Base-by-base conservation (phyloP, 1,140 invertebrate genomes). In the Cydia splendana region DNA sequence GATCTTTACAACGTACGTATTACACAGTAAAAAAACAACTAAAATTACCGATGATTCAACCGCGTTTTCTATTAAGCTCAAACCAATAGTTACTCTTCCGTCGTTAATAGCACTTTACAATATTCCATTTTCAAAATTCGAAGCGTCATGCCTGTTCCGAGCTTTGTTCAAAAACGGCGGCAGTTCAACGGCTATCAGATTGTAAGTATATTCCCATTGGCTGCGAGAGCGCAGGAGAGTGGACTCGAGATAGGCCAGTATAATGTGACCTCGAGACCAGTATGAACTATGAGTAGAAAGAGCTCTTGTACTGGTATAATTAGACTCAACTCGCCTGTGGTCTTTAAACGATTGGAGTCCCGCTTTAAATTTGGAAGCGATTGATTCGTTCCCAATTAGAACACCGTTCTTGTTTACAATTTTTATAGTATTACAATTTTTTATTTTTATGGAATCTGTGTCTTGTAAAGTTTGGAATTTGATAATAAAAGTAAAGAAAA, bases 71-170 rank as follows among this genome's bases (percentile, higher is more conserved):
- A 80, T 75, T 51, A 67, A 76, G 30, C 65, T 67, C 83, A 80
- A 81, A 83, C 81, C 80, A 86, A 87, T 85, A 89, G 83, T 86
- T 86, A 91, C 34, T 89, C 87, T 87, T 82, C 88, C 85, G 85
- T 85, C 88, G 87, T 88, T 91, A 91, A 91, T 91, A 87, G 87
- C 89, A 91, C 88, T 93, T 91, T 69, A 69, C 15, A 91, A 91
- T 93, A 91, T 91, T 91, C 88, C 89, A 93, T 91, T 91, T 93
- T 91, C 84, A 83, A 91, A 91, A 91, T 93, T 93, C 91, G 91
- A 91, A 91, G 80, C 88, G 91, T 91, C 91, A 93, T 93, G 90
- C 91, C 89, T 86, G 85, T 87, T 89, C 88, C 88, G 88, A 89
- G 89, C 87, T 85, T 91, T 91, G 78, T 42, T 80, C 77, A 81